Conservation (phyloP, 2,888 invertebrate genomes). For the Ophioninae sp. region DNA sequence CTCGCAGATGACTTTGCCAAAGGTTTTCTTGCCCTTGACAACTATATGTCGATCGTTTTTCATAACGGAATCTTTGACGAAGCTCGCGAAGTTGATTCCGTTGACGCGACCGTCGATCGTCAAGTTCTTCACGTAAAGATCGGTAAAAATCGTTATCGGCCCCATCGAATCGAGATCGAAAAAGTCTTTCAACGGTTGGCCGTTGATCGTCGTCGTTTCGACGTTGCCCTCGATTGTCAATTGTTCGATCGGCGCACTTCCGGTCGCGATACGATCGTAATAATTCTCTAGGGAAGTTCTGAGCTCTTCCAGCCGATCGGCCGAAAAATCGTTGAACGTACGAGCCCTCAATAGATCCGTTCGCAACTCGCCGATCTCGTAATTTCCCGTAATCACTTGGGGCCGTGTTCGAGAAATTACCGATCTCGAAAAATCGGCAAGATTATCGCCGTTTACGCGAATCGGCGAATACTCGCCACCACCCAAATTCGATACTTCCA, state of each 20-base stretch:
- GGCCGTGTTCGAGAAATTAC: constrained; percentile 53
- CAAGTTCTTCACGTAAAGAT: constrained; percentile 66
- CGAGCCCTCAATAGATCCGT: constrained; percentile 55
- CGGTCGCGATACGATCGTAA: constrained; percentile 61
- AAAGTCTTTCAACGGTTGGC: constrained; percentile 58
- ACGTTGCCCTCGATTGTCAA: constrained; percentile 73
- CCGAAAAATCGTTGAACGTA: constrained; percentile 65
- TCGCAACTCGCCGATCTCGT: constrained; percentile 65
- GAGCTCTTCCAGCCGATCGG: constrained; percentile 61
- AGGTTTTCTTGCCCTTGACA: constrained; percentile 66
- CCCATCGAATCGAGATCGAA: constrained; percentile 59
- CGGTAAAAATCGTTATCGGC: constrained; percentile 63
- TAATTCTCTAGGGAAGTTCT: constrained; percentile 46
- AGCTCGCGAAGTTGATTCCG: constrained; percentile 66
- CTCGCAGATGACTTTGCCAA: constrained; percentile 64
- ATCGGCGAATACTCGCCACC: constrained; percentile 73
- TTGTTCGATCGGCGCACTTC: constrained; percentile 61
- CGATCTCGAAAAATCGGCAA: constrained; percentile 56
- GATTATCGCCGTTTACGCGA: constrained; percentile 65
- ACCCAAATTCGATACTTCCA: constrained; percentile 79
- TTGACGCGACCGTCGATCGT: constrained; percentile 67
- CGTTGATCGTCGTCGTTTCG: constrained; percentile 72
- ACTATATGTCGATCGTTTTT: constrained; percentile 68
- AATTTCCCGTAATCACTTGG: constrained; percentile 66
- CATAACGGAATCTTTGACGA: constrained; percentile 66